Conservation (phyloP, 2,888 invertebrate species). For the Dynastes maya region DNA sequence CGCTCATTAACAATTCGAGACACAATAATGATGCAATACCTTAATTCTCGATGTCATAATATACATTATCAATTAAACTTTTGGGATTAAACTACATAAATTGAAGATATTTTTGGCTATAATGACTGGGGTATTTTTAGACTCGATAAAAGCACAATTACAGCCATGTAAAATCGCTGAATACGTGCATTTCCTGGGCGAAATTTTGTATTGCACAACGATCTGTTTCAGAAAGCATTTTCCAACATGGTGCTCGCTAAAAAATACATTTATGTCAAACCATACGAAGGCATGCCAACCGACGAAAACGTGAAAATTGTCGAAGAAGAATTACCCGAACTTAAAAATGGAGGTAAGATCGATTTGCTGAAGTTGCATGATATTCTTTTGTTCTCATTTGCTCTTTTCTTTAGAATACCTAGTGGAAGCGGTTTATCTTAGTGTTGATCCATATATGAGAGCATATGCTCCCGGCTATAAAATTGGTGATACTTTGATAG, state of each 20-base stretch:
- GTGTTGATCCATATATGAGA: constrained; percentile 84
- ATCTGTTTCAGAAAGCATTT: constrained; percentile 13
- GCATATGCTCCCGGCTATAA: constrained; percentile 71
- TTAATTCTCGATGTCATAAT: too few relatives aligned
- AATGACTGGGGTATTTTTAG: neutral
- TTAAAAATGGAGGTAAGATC: constrained; percentile 79
- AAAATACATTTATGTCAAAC: constrained; percentile 78
- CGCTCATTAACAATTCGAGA: too few relatives aligned
- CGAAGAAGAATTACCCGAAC: constrained; percentile 78
- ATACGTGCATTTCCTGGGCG: too few relatives aligned
- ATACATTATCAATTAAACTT: too few relatives aligned
- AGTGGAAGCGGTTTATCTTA: constrained; percentile 78
- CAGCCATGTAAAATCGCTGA: too few relatives aligned
- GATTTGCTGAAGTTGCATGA: constrained; percentile 15
- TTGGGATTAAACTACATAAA: too few relatives aligned
- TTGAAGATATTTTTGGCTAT: neutral
- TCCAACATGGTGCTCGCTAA: constrained; percentile 71
- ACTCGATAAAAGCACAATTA: constrained; percentile 8
- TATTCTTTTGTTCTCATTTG: constrained; percentile 76
- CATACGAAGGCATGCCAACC: constrained; percentile 80
- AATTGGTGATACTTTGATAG: constrained; percentile 78
- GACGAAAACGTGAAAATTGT: constrained; percentile 77
- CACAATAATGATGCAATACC: too few relatives aligned
- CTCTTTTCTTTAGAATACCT: constrained; percentile 73
- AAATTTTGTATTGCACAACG: too few relatives aligned